phyloP scores from a whole-genome alignment of 2,113 vertebrate species.

The Menura novaehollandiae region DNA sequence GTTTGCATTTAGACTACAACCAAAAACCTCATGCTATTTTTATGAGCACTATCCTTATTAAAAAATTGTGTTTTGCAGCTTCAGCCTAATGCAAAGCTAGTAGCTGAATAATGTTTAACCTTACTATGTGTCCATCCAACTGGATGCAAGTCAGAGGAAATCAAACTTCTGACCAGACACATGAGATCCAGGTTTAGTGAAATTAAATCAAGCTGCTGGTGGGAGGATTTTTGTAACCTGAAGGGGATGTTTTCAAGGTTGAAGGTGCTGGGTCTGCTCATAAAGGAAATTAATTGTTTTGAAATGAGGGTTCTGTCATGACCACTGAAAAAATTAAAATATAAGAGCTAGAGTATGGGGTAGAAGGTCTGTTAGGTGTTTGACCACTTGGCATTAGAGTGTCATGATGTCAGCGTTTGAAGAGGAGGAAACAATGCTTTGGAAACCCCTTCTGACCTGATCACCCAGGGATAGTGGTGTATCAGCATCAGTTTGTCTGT shows the following conservation, averaged over 20 bases:
- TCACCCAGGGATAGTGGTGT: background rate
- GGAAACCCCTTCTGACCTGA: background rate
- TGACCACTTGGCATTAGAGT: too few relatives aligned
- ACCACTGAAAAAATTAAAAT: background rate
- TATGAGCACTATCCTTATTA: background rate
- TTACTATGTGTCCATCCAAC: background rate
- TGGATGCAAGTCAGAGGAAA: background rate
- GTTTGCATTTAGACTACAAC: background rate
- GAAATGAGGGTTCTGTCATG: background rate
- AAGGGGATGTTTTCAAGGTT: background rate
- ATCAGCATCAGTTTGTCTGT: background rate
- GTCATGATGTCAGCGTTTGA: background rate
- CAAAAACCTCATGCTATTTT: background rate
- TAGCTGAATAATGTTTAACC: background rate
- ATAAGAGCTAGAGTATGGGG: accelerated
- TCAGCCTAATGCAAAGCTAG: background rate
- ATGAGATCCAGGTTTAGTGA: background rate
- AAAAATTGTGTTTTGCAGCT: background rate
- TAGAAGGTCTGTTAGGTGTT: background rate
- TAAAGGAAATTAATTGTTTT: background rate
- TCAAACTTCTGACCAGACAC: background rate
- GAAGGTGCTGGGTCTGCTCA: background rate
- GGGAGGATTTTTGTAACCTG: background rate
- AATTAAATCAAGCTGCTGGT: background rate
- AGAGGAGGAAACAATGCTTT: background rate